Base-by-base conservation (phyloP, 2,113 vertebrate species). In the Gavialis gangeticus region DNA sequence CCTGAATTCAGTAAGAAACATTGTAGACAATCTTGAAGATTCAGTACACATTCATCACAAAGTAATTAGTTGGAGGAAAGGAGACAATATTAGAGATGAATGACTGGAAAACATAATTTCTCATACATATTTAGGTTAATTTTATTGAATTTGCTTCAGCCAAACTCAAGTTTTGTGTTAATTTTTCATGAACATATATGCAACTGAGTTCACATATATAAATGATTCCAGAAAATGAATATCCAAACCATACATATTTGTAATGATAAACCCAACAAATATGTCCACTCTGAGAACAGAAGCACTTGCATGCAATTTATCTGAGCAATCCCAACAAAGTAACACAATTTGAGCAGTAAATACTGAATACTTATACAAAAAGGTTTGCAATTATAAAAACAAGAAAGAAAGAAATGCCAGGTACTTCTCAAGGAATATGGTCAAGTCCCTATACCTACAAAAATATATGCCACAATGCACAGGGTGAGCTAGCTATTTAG, bases 21-120 rank as follows among this genome's bases (percentile, higher is more conserved):
- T 78, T 75, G 60, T 79, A 56, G 89, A 2, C 30, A 25, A 71
- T 81, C 57, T 69, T 27, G 59, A 86, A 85, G 37, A n/a, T 14
- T 0, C 0, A 92, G 12, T 12, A 62, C 2, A 2, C 0, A 0
- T 34, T 25, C 81, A 15, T 22, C n/a, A 60, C 15, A 6, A 85
- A 57, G 27, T 3, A 86, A 77, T 6, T 8, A 46, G 10, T 10
- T 78, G 58, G 55, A 90, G 62, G 37, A 24, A 87, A 78, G 54
- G 75, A 92, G 88, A 80, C 10, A 34, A 22, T 25, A 9, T 24
- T 19, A 46, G 24, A 60, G 27, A 58, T 57, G 28, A 28, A 71
- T 6, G 66, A 69, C 10, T 69, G 19, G n/a, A 34, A 15, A 58
- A 62, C 89, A 46, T 5, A 13, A 64, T 11, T 67, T 37, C 9